These are phyloP conservation scores for Phymatocera aterrima DNA, from an alignment of 2,888 invertebrate genomes.

Conservation along the genomic window DNA sequence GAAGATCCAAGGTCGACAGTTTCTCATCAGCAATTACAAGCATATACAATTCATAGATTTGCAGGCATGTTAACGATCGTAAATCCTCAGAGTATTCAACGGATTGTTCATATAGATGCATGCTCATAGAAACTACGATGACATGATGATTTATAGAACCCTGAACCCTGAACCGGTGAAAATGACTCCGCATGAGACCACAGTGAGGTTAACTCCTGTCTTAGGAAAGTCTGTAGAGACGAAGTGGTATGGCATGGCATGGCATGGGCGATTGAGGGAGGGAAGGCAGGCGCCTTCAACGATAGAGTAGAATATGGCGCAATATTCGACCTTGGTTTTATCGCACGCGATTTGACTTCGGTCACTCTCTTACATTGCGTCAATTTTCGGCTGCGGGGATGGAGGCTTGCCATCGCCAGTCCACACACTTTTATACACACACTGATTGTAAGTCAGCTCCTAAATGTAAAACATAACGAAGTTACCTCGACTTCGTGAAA, in stretches of 20 bases:
- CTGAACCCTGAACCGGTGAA: too few species aligned
- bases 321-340: slow-evolving; percentile 67
- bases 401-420: not conserved
- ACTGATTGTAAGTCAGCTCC: not conserved
- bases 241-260: not conserved
- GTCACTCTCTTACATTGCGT: slow-evolving; percentile 58
- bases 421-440: slow-evolving; percentile 24
- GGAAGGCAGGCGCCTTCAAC: slow-evolving; percentile 51
- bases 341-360: slow-evolving; percentile 69
- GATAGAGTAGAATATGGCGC: slow-evolving; percentile 57
- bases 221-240: not conserved
- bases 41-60: too few species aligned
- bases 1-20: too few species aligned
- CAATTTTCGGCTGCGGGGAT: slow-evolving; percentile 60
- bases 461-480: not conserved
- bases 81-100: too few species aligned
- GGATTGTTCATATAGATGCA: not conserved
- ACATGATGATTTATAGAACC: slow-evolving; percentile 25
- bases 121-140: not conserved
- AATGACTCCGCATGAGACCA: not conserved
- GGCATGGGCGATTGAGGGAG: slow-evolving; percentile 11
- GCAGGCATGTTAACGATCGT: not conserved
- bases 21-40: too few species aligned
- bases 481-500: slow-evolving; percentile 3
- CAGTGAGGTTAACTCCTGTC: not conserved